Evolutionary conservation across 2,888 invertebrate genomes (phyloP).

Genomic region (Cancer borealis): DNA sequence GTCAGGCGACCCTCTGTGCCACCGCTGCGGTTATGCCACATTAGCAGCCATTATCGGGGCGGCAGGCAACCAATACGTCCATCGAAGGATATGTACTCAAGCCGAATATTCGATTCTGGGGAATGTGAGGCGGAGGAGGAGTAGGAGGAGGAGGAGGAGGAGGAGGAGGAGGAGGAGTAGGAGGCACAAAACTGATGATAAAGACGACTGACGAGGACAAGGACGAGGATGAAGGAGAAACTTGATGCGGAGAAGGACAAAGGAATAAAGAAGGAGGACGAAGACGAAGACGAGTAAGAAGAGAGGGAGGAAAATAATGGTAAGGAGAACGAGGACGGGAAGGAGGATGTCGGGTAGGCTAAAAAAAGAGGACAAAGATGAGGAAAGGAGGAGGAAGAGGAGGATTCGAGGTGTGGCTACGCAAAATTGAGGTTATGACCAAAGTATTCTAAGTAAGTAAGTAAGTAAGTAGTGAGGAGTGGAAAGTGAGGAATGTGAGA

Average conservation of each 20-base stretch:
- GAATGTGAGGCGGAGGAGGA: background rate
- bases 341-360: too few species aligned
- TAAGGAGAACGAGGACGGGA: background rate
- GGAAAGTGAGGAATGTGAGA: background rate
- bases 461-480: background rate
- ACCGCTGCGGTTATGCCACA: background rate
- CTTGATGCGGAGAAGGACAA: background rate
- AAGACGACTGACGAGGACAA: background rate
- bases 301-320: background rate
- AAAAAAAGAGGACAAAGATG: too few species aligned
- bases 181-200: background rate
- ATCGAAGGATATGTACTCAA: background rate
- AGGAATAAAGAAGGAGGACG: background rate
- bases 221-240: background rate
- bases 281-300: background rate
- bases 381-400: too few species aligned
- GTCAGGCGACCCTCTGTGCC: constrained; percentile 34
- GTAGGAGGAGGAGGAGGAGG: background rate
- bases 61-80: constrained; percentile 16
- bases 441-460: too few species aligned
- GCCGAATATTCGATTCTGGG: background rate
- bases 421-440: background rate
- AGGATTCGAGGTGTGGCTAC: too few species aligned
- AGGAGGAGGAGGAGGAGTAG: background rate
- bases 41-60: constrained; percentile 57